Percentiles rank a stretch among this genome's conserved stretches.
Conservation (phyloP, 2,113 vertebrate genomes). For the Silurus meridionalis region DNA sequence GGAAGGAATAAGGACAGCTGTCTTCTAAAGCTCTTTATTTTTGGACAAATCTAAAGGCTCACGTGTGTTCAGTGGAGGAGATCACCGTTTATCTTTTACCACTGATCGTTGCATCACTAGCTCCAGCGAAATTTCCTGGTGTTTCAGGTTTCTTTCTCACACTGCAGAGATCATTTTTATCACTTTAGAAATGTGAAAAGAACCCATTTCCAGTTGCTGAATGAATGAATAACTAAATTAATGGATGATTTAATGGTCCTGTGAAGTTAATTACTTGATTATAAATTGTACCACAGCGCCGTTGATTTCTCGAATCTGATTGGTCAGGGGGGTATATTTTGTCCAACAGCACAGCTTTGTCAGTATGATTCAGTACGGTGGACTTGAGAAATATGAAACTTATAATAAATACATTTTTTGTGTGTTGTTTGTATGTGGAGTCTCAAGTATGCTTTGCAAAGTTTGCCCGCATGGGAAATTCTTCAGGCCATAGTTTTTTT, state of each 20-base stretch:
- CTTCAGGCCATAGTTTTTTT: neutral
- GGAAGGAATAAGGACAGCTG: constrained; percentile 16
- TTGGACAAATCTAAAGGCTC: neutral
- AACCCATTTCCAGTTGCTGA: neutral
- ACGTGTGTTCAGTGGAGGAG: neutral
- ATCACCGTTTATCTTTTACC: neutral
- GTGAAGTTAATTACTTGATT: neutral
- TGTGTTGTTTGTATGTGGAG: neutral
- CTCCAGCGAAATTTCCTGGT: neutral
- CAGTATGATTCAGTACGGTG: neutral
- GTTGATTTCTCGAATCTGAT: neutral
- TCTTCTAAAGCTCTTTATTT: neutral
- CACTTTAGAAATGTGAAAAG: neutral
- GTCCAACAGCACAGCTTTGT: neutral
- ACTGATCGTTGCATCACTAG: neutral
- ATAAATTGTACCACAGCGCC: neutral
- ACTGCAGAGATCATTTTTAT: neutral
- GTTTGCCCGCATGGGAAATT: neutral
- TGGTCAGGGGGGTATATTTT: neutral
- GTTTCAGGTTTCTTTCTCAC: neutral
- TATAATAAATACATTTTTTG: neutral
- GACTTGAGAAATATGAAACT: no score
- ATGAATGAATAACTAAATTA: neutral
- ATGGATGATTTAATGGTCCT: neutral
- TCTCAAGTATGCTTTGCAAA: neutral